phyloP scores from a whole-genome alignment of 2,888 invertebrate genomes.

The Drosophila tanythrix region DNA sequence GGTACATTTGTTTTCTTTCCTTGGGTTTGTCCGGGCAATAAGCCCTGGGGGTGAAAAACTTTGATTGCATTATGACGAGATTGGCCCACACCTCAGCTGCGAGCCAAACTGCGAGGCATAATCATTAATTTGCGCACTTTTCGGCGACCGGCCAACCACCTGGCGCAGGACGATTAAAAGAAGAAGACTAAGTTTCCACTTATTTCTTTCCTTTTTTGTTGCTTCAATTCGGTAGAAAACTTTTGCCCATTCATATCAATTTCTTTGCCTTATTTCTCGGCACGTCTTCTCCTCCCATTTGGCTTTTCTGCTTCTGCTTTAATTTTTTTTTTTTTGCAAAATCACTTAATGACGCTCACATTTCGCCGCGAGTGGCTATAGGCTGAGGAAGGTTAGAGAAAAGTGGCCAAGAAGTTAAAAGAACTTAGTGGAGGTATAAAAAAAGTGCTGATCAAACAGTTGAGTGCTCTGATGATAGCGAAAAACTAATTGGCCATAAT shows the following conservation, averaged over 20 bases:
- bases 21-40: slow-evolving; percentile 51
- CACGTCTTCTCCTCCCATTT: slow-evolving; percentile 18
- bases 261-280: slow-evolving; percentile 62
- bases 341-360: slow-evolving; percentile 62
- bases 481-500: slow-evolving; percentile 49
- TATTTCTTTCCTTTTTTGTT: slow-evolving; percentile 36
- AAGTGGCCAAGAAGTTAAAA: slow-evolving; percentile 38
- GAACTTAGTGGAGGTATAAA: slow-evolving; percentile 44
- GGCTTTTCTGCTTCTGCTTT: neutral
- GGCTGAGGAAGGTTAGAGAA: neutral
- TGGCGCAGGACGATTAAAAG: slow-evolving; percentile 33
- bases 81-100: slow-evolving; percentile 49
- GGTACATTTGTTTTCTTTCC: slow-evolving; percentile 54
- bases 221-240: slow-evolving; percentile 50
- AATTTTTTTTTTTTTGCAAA: slow-evolving; percentile 52
- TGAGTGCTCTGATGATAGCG: slow-evolving; percentile 16
- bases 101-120: slow-evolving; percentile 49
- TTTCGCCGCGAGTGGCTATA: slow-evolving; percentile 21
- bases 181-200: slow-evolving; percentile 36
- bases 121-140: slow-evolving; percentile 74
- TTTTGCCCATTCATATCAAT: slow-evolving; percentile 74
- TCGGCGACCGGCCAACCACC: slow-evolving; percentile 48
- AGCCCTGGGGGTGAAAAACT: slow-evolving; percentile 59
- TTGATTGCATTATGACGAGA: slow-evolving; percentile 75
- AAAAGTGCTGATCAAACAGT: slow-evolving; percentile 59